Evolutionary conservation across 2,888 invertebrate genomes (phyloP), one percentile per base, ranked within the genome.

Genomic region (Megamerina dolium): DNA sequence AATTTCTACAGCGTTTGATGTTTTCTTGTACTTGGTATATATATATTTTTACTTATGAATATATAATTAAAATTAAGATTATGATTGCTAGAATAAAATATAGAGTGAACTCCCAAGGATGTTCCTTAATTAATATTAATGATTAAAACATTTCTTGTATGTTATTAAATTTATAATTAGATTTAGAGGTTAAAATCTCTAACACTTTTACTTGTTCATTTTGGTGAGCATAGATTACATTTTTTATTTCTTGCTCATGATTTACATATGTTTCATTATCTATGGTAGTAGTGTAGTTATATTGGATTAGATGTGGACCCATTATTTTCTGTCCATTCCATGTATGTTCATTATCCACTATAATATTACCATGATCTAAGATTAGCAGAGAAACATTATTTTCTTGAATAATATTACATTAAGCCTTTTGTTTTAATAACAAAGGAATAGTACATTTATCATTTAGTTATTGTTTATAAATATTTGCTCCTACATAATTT

Each of bases 401-500:
- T 32, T 35, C 38, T 33, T 37, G 37, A 37, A 27, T 43, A 9
- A 32, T 37, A 27, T 43, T 43, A 34, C 34, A 43, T 32, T 37
- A 29, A 26, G 43, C 37, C 14, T 21, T 32, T 43, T 43, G 27
- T 19, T 37, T 37, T 17, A 33, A 29, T 34, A 38, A 34, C 19
- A 43, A 29, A 37, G 16, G 14, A 29, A 43, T 18, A 33, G 43
- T 38, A n/a, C n/a, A n/a, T n/a, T n/a, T n/a, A n/a, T n/a, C n/a
- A n/a, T n/a, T n/a, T n/a, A n/a, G n/a, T n/a, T 34, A 20, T 12
- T 37, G 16, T 42, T 43, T 43, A 23, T 37, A 43, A 20, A 39
- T 39, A 31, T 39, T 5, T 9, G 38, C 16, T n/a, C 38, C 38
- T 27, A 37, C n/a, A 17, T 17, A 27, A 27, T 17, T 3, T 37